phyloP scores from a whole-genome alignment of 2,797 vertebrate genomes.

The Halcyon smyrnensis region DNA sequence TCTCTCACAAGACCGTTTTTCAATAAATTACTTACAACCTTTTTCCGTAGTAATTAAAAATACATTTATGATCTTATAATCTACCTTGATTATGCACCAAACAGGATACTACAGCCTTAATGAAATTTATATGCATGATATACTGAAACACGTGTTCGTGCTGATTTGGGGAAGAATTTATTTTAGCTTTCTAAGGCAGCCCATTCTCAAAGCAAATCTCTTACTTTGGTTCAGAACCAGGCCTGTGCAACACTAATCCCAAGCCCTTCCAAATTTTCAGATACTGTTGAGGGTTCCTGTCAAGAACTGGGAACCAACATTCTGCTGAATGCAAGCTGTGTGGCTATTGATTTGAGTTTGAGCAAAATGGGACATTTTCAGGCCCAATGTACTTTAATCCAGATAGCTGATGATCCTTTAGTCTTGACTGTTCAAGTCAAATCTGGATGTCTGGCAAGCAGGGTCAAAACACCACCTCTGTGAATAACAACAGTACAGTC shows the following conservation, averaged over 20 bases:
- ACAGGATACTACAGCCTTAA: fast-evolving
- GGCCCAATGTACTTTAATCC: not conserved
- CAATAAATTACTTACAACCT: not conserved
- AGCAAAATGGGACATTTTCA: not conserved
- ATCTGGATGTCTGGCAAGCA: not conserved
- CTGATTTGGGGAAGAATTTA: not conserved
- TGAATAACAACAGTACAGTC: not conserved
- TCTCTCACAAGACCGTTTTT: not conserved
- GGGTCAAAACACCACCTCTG: not conserved
- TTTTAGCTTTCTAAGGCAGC: not conserved
- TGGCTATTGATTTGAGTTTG: not conserved
- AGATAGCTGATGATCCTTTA: not conserved
- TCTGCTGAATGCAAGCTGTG: not conserved
- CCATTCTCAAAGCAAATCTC: not conserved
- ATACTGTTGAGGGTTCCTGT: not conserved
- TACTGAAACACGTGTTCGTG: not conserved
- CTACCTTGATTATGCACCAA: not conserved
- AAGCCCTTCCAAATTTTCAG: not conserved
- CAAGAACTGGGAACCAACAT: not conserved
- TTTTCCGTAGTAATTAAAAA: not conserved
- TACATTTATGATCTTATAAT: not conserved
- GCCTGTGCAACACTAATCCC: not conserved
- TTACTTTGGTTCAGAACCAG: not conserved
- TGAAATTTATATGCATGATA: not conserved
- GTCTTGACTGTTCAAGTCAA: not conserved